phyloP scores from a whole-genome alignment of 2,888 invertebrate genomes.

The Tipula helvola region DNA sequence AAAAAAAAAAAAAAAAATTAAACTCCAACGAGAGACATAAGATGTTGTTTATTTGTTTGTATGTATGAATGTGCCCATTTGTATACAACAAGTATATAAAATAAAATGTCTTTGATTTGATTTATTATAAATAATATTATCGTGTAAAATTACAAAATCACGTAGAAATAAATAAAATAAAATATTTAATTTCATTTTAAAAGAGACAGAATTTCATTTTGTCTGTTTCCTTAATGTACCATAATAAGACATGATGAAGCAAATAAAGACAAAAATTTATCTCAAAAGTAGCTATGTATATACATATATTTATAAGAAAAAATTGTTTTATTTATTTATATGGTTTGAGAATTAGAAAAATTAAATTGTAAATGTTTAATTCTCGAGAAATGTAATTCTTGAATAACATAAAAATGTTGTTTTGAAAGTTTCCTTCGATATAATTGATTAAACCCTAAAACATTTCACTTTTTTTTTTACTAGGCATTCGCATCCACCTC shows the following conservation, averaged over 20 bases:
- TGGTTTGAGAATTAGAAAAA: not conserved
- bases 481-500: not conserved
- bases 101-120: not conserved
- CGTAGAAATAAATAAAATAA: conserved; percentile 4
- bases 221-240: not conserved
- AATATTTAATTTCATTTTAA: not conserved
- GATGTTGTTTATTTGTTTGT: no score
- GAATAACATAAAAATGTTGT: not conserved
- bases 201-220: not conserved
- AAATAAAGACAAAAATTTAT: not conserved
- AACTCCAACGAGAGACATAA: not conserved
- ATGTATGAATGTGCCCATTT: not conserved
- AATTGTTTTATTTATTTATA: not conserved
- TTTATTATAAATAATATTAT: not conserved
- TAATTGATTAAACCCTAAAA: not conserved
- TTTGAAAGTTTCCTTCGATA: not conserved
- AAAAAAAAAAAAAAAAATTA: not conserved
- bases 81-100: not conserved
- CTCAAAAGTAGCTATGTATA: not conserved
- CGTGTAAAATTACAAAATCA: not conserved
- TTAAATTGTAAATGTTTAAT: not conserved
- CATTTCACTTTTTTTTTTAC: not conserved
- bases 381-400: not conserved
- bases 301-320: not conserved
- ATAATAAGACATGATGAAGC: conserved; percentile 4